Base-by-base conservation (phyloP, 2,888 invertebrate genomes). In the Lasioglossum lativentre region DNA sequence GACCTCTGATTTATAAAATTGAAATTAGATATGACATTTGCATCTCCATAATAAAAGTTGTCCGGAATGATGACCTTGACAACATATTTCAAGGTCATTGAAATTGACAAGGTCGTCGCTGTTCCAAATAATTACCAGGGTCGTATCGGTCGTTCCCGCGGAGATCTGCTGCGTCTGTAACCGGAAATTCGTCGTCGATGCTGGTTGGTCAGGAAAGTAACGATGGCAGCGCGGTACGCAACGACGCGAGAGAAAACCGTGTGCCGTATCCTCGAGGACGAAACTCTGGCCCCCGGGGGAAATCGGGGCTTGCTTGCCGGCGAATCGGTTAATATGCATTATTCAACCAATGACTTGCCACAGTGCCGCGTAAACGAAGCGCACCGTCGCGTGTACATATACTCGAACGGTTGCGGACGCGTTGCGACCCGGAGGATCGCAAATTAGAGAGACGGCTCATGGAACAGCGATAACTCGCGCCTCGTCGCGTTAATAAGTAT, bases 301-400 rank as follows among this genome's bases (percentile, higher is more conserved):
- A 88, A 89, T 89, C 84, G 87, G 63, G 52, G 75, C 56, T 82
- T 40, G 80, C 84, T 86, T 30, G 77, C 75, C 68, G 71, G 77
- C 74, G 66, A 83, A 88, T 86, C 85, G 82, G 82, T 81, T 90
- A 90, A 89, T 90, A 88, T 88, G 85, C 82, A 89, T 88, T 88
- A 86, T 85, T 88, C 89, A 86, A 72, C 77, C 88, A 88, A 88
- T 89, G 88, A 88, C 74, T 86, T 78, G 72, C 68, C 52, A 59
- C 23, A n/a, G 79, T 38, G 63, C 59, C 75, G 86, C 59, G 68
- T 75, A 84, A 88, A 88, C 80, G 74, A 10, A 71, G 63, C 74
- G 34, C 45, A 59, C 66, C 59, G 59, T 27, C 70, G 63, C 66
- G 23, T 8, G 5, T 23, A 52, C 52, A 70, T 79, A 74, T 47